Conservation (phyloP, 1,140 invertebrate species). For the Lordiphosa collinella region DNA sequence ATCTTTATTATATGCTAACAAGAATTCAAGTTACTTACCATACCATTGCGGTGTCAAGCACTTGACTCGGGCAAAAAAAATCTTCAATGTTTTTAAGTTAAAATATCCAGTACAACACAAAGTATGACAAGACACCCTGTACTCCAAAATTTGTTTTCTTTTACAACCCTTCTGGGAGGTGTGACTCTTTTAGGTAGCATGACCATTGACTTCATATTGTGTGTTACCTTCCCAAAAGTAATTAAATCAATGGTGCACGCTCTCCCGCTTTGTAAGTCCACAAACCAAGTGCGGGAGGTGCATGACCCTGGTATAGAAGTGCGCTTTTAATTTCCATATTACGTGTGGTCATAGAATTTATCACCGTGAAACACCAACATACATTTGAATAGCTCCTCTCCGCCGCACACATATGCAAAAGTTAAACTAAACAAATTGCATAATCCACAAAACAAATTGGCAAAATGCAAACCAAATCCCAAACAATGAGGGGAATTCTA, state of each 20-base stretch:
- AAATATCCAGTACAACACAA: too few relatives aligned
- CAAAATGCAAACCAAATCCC: slow-evolving; percentile 44
- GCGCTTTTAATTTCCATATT: slow-evolving; percentile 61
- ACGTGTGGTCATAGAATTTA: slow-evolving; percentile 61
- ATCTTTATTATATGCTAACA: too few relatives aligned
- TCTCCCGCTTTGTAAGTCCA: background rate
- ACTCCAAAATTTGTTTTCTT: too few relatives aligned
- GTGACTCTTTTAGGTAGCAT: background rate
- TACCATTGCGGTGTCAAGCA: too few relatives aligned
- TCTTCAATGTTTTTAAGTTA: too few relatives aligned
- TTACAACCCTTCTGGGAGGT: too few relatives aligned
- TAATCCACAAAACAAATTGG: slow-evolving; percentile 58
- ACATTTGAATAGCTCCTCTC: background rate
- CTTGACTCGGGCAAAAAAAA: too few relatives aligned
- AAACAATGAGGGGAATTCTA: slow-evolving; percentile 39
- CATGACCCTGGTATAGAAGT: background rate
- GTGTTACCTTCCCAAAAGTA: slow-evolving; percentile 24
- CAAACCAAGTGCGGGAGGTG: background rate
- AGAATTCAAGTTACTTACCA: too few relatives aligned
- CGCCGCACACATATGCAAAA: slow-evolving; percentile 15
- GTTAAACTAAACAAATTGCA: slow-evolving; percentile 61
- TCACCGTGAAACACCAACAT: slow-evolving; percentile 27
- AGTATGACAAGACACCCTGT: too few relatives aligned
- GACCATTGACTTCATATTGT: slow-evolving; percentile 5
- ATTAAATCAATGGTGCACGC: slow-evolving; percentile 50